phyloP scores from a whole-genome alignment of 2,113 vertebrate genomes.

The Octodon degus region DNA sequence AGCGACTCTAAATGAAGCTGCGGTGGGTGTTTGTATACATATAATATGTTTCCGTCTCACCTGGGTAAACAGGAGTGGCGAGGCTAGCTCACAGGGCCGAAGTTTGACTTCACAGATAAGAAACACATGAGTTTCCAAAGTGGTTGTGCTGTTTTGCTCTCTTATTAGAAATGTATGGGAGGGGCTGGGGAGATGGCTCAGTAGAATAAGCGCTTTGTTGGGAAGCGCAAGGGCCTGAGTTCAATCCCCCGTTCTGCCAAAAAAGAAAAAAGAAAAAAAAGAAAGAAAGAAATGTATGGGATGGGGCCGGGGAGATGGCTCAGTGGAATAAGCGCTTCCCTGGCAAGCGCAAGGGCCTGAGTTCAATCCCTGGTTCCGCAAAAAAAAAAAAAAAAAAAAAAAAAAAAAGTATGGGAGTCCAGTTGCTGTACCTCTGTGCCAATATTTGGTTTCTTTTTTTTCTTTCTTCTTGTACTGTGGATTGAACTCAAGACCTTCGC shows the following conservation, averaged over 20 bases:
- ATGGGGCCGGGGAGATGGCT: no score
- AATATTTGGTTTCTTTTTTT: background rate
- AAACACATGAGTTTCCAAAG: constrained; percentile 45
- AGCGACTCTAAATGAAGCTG: background rate
- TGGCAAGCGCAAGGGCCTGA: no score
- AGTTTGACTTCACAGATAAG: constrained; percentile 29
- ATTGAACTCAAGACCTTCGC: background rate
- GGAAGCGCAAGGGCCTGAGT: no score
- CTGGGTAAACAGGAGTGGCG: background rate
- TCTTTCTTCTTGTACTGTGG: background rate
- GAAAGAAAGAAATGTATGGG: background rate
- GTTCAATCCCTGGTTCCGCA: no score
- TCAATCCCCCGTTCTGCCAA: no score
- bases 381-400: no score
- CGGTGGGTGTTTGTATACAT: background rate
- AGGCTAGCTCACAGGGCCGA: background rate
- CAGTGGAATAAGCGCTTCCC: no score
- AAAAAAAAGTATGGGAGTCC: background rate
- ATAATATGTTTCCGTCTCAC: background rate
- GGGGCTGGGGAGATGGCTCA: no score
- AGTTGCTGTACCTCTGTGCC: background rate
- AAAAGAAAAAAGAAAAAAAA: no score
- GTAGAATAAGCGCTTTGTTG: no score
- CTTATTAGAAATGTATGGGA: background rate
- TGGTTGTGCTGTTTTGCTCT: background rate